Percentiles rank a stretch among this genome's conserved stretches.
Evolutionary conservation across 2,888 invertebrate genomes (phyloP).

Genomic region (Idaea aversata): DNA sequence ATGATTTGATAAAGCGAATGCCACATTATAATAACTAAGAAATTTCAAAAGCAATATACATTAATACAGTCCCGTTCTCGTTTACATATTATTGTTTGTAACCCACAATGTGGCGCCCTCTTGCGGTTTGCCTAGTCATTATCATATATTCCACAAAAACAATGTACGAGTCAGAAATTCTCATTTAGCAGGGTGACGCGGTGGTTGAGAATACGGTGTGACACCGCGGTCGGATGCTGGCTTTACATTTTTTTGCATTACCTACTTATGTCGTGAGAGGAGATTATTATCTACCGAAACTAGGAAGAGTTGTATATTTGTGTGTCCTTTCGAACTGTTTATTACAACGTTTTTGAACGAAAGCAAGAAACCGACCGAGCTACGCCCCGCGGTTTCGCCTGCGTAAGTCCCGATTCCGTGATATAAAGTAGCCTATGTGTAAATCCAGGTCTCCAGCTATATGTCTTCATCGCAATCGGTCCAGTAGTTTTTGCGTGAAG

Average conservation of each 20-base stretch:
- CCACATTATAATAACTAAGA: not conserved
- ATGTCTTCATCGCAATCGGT: too few species aligned
- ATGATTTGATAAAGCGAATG: too few species aligned
- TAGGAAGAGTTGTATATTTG: not conserved
- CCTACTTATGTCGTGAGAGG: slow-evolving; percentile 5
- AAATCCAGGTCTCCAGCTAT: too few species aligned
- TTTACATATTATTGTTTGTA: not conserved
- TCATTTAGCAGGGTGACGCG: slow-evolving; percentile 6
- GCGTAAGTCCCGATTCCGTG: too few species aligned
- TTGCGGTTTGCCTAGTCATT: slow-evolving; percentile 9
- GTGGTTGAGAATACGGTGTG: not conserved
- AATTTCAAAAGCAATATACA: not conserved
- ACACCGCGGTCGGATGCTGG: slow-evolving; percentile 2
- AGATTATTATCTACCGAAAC: not conserved
- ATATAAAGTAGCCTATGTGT: too few species aligned
- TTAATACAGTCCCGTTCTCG: not conserved
- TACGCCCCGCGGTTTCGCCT: too few species aligned
- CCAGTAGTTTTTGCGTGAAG: too few species aligned
- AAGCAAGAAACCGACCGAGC: too few species aligned
- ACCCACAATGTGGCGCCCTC: not conserved
- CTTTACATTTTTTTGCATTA: slow-evolving; percentile 13
- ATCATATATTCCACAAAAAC: slow-evolving; percentile 10
- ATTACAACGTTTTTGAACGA: too few species aligned
- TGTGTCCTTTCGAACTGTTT: too few species aligned
- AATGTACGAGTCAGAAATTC: slow-evolving; percentile 2